These are phyloP conservation scores for Misgurnus mizolepis DNA, from an alignment of 2,113 vertebrate species.

Conservation along the genomic window DNA sequence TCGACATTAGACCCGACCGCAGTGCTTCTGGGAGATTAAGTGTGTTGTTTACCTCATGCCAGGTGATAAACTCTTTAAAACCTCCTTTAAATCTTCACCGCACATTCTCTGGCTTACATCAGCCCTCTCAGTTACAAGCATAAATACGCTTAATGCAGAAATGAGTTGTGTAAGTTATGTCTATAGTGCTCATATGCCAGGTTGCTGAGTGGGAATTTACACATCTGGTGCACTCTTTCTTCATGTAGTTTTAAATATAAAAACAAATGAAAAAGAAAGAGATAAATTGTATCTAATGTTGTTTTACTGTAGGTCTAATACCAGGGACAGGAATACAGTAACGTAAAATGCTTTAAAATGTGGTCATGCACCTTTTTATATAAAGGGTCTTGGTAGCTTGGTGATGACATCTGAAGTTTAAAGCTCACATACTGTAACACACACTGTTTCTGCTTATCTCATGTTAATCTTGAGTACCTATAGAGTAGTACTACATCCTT, in stretches of 20 bases:
- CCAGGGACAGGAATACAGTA: no score
- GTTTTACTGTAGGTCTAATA: neutral
- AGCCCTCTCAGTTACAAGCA: conserved; percentile 16
- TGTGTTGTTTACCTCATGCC: neutral
- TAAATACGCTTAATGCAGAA: conserved; percentile 49
- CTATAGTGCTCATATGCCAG: conserved; percentile 62
- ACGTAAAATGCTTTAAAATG: no score
- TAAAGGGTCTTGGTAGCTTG: no score
- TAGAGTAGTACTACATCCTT: no score
- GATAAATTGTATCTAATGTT: conserved; percentile 50
- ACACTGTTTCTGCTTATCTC: no score
- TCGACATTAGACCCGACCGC: neutral
- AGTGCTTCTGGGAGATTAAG: conserved; percentile 13
- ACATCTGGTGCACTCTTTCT: conserved; percentile 56
- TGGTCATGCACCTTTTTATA: no score
- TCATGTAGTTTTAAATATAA: conserved; percentile 55
- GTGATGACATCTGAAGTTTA: no score
- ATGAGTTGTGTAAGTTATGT: conserved; percentile 61
- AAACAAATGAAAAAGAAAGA: conserved; percentile 35
- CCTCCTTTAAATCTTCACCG: conserved; percentile 1
- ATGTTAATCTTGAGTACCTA: no score
- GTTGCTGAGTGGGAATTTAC: conserved; percentile 61
- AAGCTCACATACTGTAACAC: no score
- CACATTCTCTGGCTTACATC: conserved; percentile 14
- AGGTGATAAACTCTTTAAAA: conserved; percentile 31